Percentiles rank a stretch among this genome's conserved stretches.
Evolutionary conservation across 1,140 invertebrate genomes (phyloP).

Genomic region (Episyrphus balteatus): DNA sequence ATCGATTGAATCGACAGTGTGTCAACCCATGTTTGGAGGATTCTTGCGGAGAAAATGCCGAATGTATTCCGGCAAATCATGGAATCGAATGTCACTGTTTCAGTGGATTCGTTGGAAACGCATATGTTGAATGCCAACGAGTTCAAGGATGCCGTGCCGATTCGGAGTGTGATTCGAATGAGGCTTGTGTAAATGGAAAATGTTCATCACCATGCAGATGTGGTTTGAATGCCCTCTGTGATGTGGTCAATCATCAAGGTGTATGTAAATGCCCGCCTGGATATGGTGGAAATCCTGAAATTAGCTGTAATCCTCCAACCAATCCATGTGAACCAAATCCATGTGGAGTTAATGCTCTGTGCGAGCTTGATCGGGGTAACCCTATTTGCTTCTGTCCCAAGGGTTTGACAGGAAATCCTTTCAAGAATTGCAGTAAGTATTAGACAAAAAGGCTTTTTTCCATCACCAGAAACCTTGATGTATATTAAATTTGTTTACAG

Average conservation of each 20-base stretch:
- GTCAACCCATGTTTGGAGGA: slow-evolving; percentile 70
- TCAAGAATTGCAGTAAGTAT: slow-evolving; percentile 79
- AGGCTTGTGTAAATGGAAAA: slow-evolving; percentile 63
- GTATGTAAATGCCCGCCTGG: slow-evolving; percentile 66
- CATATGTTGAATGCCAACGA: slow-evolving; percentile 58
- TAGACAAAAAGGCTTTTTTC: too few species aligned
- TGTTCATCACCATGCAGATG: slow-evolving; percentile 67
- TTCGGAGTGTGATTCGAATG: slow-evolving; percentile 52
- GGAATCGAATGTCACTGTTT: slow-evolving; percentile 66
- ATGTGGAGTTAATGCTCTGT: slow-evolving; percentile 71
- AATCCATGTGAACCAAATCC: slow-evolving; percentile 74
- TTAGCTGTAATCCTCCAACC: slow-evolving; percentile 46
- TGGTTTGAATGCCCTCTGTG: slow-evolving; percentile 62
- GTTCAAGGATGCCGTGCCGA: slow-evolving; percentile 56
- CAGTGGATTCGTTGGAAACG: slow-evolving; percentile 64
- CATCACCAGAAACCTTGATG: background rate
- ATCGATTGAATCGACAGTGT: slow-evolving; percentile 68
- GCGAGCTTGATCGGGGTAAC: slow-evolving; percentile 74
- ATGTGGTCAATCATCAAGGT: slow-evolving; percentile 59
- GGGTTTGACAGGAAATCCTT: slow-evolving; percentile 82
- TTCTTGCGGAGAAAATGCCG: slow-evolving; percentile 73
- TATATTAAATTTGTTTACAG: slow-evolving; percentile 36
- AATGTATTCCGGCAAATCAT: slow-evolving; percentile 66
- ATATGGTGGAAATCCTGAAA: slow-evolving; percentile 57
- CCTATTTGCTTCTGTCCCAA: slow-evolving; percentile 83